Evolutionary conservation across 1,140 invertebrate genomes (phyloP).

Genomic region (Pseudoatta argentina): DNA sequence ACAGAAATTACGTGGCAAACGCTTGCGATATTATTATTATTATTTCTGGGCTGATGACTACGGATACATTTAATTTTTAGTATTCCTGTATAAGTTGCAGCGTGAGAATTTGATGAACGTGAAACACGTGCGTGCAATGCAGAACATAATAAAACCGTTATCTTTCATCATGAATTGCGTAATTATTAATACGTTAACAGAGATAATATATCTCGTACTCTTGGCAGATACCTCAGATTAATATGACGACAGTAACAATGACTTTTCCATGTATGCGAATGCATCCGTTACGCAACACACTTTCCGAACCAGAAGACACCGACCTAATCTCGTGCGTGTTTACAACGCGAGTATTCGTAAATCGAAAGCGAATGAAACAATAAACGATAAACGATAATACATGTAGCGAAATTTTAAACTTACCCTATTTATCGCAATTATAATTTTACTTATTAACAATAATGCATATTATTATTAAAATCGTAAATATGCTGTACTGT

Average conservation of each 20-base stretch:
- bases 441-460: background rate
- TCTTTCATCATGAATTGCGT: conserved; percentile 15
- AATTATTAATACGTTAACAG: conserved; percentile 44
- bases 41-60: conserved; percentile 7
- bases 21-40: background rate
- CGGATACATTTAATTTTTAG: background rate
- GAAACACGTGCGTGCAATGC: background rate
- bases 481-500: background rate
- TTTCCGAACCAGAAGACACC: background rate
- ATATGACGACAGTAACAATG: background rate
- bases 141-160: conserved; percentile 24
- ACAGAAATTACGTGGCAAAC: background rate
- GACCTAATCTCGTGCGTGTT: background rate
- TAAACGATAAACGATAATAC: background rate
- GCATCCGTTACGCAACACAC: conserved; percentile 11
- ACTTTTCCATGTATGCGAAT: conserved; percentile 6
- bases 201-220: conserved; percentile 17
- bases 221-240: background rate
- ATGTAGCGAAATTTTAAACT: background rate
- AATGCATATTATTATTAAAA: background rate
- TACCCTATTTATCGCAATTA: background rate
- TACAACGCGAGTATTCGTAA: conserved; percentile 16
- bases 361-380: background rate
- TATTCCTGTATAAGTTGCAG: background rate
- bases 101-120: background rate